Base-by-base conservation (phyloP, 1,140 invertebrate species). In the Dendroctonus valens region DNA sequence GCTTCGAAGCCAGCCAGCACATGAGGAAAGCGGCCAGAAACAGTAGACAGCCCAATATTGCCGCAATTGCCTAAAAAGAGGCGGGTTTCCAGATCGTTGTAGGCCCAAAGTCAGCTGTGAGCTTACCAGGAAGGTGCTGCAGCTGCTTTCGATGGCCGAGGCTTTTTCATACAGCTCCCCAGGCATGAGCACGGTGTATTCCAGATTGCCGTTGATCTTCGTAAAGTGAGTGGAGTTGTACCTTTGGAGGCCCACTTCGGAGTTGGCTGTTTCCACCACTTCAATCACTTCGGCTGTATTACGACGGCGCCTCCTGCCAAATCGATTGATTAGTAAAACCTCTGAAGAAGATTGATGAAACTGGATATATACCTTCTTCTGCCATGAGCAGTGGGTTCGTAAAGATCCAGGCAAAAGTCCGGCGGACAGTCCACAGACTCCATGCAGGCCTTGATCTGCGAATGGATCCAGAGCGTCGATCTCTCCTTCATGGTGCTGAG, bases 391-490 rank as follows among this genome's bases (percentile, higher is more conserved):
- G 89, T 87, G 2, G 91, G 90, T 74, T 93, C 91, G 73, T 87
- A 92, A 3, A 93, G 79, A 74, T 93, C 91, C 54, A 92, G 77
- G 76, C 91, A 94, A 77, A 92, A 92, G 72, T 93, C 91, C 11
- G 91, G 91, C 73, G 91, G 87, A 75, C 92, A 94, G 74, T 94
- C 92, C 7, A 84, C 81, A 0, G 88, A 81, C 72, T 93, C 90
- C 86, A 93, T 91, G 76, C 91, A 93, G 0, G 91, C 92, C 74
- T 93, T 92, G 61, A 92, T 92, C 75, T 92, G 90, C 3, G 91
- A 91, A 73, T 93, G 91, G 49, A 92, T 91, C 91, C 91, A 92
- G 0, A 92, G 79, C 0, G 90, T 92, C 0, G 89, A 91, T 39
- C 89, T 82, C 73, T 93, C 91, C 73, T 88, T 87, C 89, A 92